A percentile compares a stretch with the other conserved stretches of the same genome.
These are phyloP conservation scores for Chionoecetes opilio DNA, from an alignment of 1,140 invertebrate species.

Conservation along the genomic window DNA sequence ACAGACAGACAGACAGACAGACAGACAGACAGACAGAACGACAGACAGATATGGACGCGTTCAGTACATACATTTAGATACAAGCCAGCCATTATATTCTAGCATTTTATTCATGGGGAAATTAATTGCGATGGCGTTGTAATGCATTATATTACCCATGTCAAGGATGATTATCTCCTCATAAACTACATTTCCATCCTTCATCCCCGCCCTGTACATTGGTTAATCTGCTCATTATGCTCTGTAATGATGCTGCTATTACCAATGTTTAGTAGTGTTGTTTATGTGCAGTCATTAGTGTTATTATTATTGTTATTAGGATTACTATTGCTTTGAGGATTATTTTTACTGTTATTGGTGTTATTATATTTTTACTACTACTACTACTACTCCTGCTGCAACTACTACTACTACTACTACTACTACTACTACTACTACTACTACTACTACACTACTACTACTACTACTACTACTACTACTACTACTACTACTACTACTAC, in stretches of 20 bases:
- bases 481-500: no score
- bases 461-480: no score
- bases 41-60: background rate
- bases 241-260: background rate
- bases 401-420: no score
- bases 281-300: background rate
- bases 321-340: background rate
- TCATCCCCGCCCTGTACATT: background rate
- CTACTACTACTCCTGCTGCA: no score
- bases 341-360: background rate
- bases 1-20: background rate
- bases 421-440: no score
- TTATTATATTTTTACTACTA: no score
- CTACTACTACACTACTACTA: no score
- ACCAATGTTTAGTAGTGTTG: background rate
- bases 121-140: background rate
- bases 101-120: background rate
- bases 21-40: background rate
- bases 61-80: no score
- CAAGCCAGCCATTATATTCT: background rate
- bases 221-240: background rate
- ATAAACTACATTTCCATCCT: background rate
- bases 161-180: background rate
- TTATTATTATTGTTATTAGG: background rate
- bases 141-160: conserved; percentile 3